Conservation (phyloP, 2,888 invertebrate species). For the Epinotia ramella region DNA sequence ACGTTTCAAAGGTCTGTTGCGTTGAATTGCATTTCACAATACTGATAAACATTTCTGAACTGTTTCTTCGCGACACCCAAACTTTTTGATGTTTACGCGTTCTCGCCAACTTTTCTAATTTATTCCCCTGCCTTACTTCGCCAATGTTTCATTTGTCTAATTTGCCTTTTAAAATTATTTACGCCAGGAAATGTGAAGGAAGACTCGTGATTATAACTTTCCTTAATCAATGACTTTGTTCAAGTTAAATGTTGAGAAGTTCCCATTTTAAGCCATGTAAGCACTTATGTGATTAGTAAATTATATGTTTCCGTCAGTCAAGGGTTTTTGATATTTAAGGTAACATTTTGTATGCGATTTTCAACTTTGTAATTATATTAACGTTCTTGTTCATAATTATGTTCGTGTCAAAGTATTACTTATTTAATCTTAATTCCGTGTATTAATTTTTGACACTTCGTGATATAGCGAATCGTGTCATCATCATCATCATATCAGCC, state of each 20-base stretch:
- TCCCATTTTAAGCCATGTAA: slow-evolving; percentile 6
- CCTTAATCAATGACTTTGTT: slow-evolving; percentile 37
- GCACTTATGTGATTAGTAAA: slow-evolving; percentile 16
- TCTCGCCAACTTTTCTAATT: slow-evolving; percentile 69
- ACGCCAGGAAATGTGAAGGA: slow-evolving; percentile 47
- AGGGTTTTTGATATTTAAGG: neutral
- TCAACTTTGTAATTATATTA: neutral
- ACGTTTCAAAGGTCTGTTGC: neutral
- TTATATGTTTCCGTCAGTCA: slow-evolving; percentile 3
- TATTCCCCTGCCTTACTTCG: slow-evolving; percentile 61
- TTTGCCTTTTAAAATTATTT: slow-evolving; percentile 62
- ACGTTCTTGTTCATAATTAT: slow-evolving; percentile 2
- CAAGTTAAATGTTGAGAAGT: slow-evolving; percentile 26
- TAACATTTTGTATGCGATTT: neutral
- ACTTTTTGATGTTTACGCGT: slow-evolving; percentile 72
- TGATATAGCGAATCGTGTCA: no score
- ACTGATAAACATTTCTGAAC: neutral
- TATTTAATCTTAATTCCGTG: no score
- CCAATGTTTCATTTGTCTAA: slow-evolving; percentile 65
- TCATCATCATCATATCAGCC: no score
- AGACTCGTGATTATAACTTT: slow-evolving; percentile 44
- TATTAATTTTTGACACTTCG: no score
- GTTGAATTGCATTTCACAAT: neutral
- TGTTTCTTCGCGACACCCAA: slow-evolving; percentile 55
- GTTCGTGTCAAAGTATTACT: neutral